phyloP scores from a whole-genome alignment of 2,113 vertebrate genomes.

The Mungos mungo region DNA sequence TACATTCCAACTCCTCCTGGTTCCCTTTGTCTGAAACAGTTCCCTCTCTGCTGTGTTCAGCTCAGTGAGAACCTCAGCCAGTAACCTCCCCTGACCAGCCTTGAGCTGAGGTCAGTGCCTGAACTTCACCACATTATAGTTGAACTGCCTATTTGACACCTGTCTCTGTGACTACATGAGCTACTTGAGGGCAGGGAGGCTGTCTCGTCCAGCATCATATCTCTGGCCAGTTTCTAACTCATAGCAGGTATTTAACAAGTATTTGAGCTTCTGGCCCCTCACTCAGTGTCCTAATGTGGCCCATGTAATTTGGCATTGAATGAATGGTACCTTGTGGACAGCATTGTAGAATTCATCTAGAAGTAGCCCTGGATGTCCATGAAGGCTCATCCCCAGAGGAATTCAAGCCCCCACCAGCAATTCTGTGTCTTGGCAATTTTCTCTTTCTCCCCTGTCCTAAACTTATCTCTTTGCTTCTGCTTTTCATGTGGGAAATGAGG shows the following conservation, averaged over 20 bases:
- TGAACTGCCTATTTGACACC: not conserved
- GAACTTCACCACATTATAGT: fast-evolving
- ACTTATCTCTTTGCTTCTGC: not conserved
- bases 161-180: fast-evolving
- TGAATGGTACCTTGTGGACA: not conserved
- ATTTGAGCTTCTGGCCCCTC: not conserved
- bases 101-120: no score
- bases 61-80: not conserved
- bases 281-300: not conserved
- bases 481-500: not conserved
- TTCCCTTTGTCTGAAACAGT: not conserved
- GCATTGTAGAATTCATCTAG: fast-evolving
- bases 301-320: not conserved
- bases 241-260: not conserved
- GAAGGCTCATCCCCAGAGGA: not conserved
- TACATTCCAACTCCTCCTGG: not conserved
- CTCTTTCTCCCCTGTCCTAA: not conserved
- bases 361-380: fast-evolving
- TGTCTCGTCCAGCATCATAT: not conserved
- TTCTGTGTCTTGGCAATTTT: not conserved
- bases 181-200: not conserved
- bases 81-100: not conserved
- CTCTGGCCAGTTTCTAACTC: not conserved
- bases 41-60: not conserved
- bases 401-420: not conserved